Conservation (phyloP, 2,797 vertebrate genomes). For the Psittacula echo region DNA sequence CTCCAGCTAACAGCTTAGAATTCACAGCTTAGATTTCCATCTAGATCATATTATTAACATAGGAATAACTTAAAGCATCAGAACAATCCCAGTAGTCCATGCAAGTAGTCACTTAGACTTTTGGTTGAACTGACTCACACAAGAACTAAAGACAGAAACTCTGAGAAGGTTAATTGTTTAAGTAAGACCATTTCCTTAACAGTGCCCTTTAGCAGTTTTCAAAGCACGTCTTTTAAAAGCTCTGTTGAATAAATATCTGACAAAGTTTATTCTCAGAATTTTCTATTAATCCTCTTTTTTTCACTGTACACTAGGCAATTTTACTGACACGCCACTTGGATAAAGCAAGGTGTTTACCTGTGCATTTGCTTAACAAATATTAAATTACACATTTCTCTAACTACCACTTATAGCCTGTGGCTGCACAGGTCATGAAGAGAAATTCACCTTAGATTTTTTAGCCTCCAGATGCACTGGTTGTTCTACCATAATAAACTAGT, state of each 20-base stretch:
- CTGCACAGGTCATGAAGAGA: not conserved
- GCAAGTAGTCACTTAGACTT: not conserved
- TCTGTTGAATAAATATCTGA: not conserved
- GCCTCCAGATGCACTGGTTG: not conserved
- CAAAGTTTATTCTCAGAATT: not conserved
- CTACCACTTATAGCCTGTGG: not conserved
- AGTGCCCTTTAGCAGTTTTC: not conserved
- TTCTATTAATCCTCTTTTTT: not conserved
- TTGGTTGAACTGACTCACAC: not conserved
- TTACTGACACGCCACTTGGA: not conserved
- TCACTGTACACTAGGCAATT: not conserved
- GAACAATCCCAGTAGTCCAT: not conserved
- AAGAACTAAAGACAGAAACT: not conserved
- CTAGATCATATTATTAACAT: not conserved
- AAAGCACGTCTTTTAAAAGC: not conserved
- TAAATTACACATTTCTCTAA: not conserved
- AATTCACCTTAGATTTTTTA: constrained; percentile 28
- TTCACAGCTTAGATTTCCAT: not conserved
- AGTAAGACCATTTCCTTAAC: not conserved
- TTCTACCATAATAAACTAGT: not conserved
- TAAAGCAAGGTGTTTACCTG: not conserved
- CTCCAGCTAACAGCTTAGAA: not conserved
- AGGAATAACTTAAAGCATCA: not conserved
- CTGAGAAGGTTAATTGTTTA: not conserved
- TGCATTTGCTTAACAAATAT: constrained; percentile 16